These are phyloP conservation scores for Rhinella marina DNA, from an alignment of 2,797 vertebrate genomes.

Conservation along the genomic window DNA sequence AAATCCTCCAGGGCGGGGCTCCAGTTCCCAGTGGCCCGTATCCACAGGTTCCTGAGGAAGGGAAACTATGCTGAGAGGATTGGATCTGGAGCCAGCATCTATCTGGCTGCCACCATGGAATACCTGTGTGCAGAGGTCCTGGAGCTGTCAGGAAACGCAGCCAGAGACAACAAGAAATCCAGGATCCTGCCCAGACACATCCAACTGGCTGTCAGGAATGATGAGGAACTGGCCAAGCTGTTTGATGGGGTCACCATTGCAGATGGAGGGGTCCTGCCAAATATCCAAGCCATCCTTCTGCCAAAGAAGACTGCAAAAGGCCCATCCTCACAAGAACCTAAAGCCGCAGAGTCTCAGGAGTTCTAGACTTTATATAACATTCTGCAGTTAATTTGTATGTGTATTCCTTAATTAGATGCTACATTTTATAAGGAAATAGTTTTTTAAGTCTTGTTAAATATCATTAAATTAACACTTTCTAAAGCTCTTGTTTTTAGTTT, in stretches of 20 bases:
- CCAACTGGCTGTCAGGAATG: constrained; percentile 78
- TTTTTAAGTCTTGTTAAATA: not conserved
- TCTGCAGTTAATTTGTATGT: not conserved
- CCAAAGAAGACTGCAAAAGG: constrained; percentile 74
- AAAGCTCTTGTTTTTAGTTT: too few relatives aligned
- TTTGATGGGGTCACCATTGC: constrained; percentile 74
- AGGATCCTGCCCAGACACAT: too few relatives aligned
- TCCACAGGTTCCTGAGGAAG: constrained; percentile 73
- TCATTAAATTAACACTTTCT: not conserved
- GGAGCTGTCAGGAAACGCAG: too few relatives aligned
- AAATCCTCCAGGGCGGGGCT: constrained; percentile 73
- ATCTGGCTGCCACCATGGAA: constrained; percentile 80
- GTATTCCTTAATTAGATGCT: not conserved
- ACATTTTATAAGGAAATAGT: too few relatives aligned
- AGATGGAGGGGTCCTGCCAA: constrained; percentile 78
- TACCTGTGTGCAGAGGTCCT: too few relatives aligned
- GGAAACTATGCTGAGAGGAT: constrained; percentile 71
- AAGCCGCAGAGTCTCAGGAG: constrained; percentile 16
- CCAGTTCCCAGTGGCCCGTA: constrained; percentile 77
- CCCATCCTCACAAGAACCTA: too few relatives aligned
- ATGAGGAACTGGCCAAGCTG: constrained; percentile 76
- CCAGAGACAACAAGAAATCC: too few relatives aligned
- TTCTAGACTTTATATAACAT: not conserved
- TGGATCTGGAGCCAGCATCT: constrained; percentile 72
- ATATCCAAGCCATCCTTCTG: constrained; percentile 74